Evolutionary conservation across 2,888 invertebrate genomes (phyloP).

Genomic region (Aphodius granarius): DNA sequence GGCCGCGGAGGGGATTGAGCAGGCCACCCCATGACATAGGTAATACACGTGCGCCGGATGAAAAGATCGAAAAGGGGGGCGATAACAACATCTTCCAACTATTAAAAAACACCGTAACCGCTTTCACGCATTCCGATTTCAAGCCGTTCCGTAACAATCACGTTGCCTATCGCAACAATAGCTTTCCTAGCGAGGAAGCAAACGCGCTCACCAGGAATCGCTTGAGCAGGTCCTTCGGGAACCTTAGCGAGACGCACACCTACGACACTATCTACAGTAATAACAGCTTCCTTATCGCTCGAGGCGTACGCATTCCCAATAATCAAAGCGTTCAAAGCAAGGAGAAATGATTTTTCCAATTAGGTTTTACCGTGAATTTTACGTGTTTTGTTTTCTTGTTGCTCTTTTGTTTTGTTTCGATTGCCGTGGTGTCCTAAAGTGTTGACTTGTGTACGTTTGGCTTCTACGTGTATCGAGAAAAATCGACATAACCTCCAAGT

Average conservation of each 20-base stretch:
- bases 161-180: constrained; percentile 47
- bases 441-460: neutral
- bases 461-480: neutral
- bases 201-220: constrained; percentile 45
- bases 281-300: constrained; percentile 53
- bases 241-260: constrained; percentile 50
- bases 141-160: constrained; percentile 40
- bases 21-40: constrained; percentile 68
- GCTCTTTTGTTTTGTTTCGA: neutral
- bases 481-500: neutral
- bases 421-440: neutral
- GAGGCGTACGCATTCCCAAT: constrained; percentile 45
- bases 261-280: constrained; percentile 61
- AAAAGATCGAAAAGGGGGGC: constrained; percentile 9
- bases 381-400: neutral
- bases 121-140: constrained; percentile 47
- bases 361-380: neutral
- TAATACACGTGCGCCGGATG: constrained; percentile 49
- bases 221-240: constrained; percentile 52
- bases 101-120: constrained; percentile 47
- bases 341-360: neutral
- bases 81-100: constrained; percentile 39
- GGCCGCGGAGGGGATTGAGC: constrained; percentile 59
- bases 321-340: constrained; percentile 40
- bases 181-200: constrained; percentile 48